Base-by-base conservation (phyloP, 2,888 invertebrate species). In the Flexamia atlantica region DNA sequence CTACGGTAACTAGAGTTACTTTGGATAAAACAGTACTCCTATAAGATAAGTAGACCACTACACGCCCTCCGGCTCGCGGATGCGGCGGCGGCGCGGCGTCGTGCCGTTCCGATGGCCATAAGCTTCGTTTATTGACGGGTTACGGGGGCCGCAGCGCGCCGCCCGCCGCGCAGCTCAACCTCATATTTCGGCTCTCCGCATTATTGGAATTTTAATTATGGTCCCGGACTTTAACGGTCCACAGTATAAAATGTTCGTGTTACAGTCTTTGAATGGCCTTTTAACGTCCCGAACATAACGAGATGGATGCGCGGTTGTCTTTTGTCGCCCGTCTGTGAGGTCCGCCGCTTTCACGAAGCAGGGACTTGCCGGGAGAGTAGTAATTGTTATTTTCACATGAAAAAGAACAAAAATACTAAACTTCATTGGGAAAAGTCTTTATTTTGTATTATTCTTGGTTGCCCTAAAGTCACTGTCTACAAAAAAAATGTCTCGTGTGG, bases 121-220 rank as follows among this genome's bases (percentile, higher is more conserved):
- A 64, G 64, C 64, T 64, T 17, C 64, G 30, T 64, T 64, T 64
- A 64, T 64, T 64, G 64, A 64, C 64, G 64, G 64, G 57, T 28
- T 28, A 64, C 14, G 64, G 64, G 64, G 64, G 64, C 9, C 28
- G 7, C 64, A 28, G 57, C 57, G 14, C n/a, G n/a, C n/a, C n/a
- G 46, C 57, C 57, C 7, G 23, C 72, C 72, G 72, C 32, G n/a
- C n/a, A n/a, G n/a, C n/a, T n/a, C n/a, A n/a, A n/a, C 20, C 72
- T 72, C 72, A 40, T 72, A 72, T 72, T 72, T 72, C 28, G 46
- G 74, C 74, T 76, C 46, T 76, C 46, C 74, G 28, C 74, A 76
- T 46, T 76, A 76, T 76, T 42, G 42, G 42, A 76, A 76, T 76
- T 76, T 76, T 76, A 76, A 76, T 76, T 76, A 76, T 46, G 74